Evolutionary conservation across 2,888 invertebrate species (phyloP).

Genomic region (Drosophila emarginata): DNA sequence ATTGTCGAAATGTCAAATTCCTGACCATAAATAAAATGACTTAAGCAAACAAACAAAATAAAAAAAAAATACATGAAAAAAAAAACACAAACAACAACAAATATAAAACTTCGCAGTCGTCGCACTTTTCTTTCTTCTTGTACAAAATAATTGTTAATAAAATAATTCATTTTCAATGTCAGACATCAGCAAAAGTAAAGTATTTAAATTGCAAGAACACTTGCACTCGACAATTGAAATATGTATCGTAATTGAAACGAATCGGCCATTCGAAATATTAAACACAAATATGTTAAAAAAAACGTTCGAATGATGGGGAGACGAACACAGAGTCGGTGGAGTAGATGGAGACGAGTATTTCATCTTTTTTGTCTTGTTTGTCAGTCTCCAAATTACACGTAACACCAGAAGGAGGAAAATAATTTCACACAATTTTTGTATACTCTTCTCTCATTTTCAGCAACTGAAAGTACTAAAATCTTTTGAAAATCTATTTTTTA

Average conservation of each 20-base stretch:
- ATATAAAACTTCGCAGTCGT: conserved; percentile 36
- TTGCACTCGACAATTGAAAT: conserved; percentile 56
- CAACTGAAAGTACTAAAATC: too few species aligned
- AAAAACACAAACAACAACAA: not conserved
- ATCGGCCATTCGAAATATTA: conserved; percentile 53
- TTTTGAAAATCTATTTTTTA: too few species aligned
- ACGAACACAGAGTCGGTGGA: not conserved
- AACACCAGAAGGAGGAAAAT: not conserved
- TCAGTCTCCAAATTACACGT: conserved; percentile 42
- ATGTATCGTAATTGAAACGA: conserved; percentile 49
- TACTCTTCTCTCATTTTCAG: not conserved
- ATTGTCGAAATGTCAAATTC: conserved; percentile 68
- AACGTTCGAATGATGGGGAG: not conserved
- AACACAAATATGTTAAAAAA: conserved; percentile 58
- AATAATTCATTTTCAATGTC: conserved; percentile 58
- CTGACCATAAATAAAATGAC: conserved; percentile 45
- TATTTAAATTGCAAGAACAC: conserved; percentile 47
- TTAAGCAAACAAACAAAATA: conserved; percentile 31
- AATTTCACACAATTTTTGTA: not conserved
- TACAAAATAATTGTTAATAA: conserved; percentile 37
- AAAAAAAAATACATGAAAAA: not conserved
- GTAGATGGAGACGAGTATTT: not conserved
- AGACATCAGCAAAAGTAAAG: conserved; percentile 25
- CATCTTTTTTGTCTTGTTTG: conserved; percentile 39
- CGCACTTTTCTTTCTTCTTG: conserved; percentile 23